phyloP scores from a whole-genome alignment of 92 coral and sea anemone genomes.

The Epizoanthus ramosus region DNA sequence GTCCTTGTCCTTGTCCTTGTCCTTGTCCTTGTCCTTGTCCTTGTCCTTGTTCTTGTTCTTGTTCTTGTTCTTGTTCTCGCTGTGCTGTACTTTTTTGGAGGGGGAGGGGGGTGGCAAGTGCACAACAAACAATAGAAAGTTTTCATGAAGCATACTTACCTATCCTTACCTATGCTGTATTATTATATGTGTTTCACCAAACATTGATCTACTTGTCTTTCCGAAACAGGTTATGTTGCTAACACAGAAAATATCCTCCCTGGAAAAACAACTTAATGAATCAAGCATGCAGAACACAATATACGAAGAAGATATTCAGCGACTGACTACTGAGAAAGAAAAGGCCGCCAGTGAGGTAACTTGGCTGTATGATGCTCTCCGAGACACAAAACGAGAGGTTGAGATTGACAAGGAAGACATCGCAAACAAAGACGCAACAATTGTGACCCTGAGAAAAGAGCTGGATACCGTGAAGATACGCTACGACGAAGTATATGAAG shows the following conservation, averaged over 20 bases:
- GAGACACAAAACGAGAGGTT: constrained; percentile 64
- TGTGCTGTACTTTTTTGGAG: too few species aligned
- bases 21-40: too few species aligned
- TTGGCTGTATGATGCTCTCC: constrained; percentile 58
- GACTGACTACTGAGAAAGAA: constrained; percentile 67
- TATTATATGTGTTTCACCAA: too few species aligned
- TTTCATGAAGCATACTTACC: too few species aligned
- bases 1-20: too few species aligned
- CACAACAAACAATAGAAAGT: too few species aligned
- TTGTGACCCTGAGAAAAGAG: constrained; percentile 69
- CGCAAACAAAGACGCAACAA: constrained; percentile 70
- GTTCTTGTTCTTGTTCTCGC: too few species aligned
- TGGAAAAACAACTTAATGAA: constrained; percentile 83
- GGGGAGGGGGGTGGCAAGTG: too few species aligned
- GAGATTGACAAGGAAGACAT: constrained; percentile 79
- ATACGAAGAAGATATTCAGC: constrained; percentile 70
- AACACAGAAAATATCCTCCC: constrained; percentile 73
- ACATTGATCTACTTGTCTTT: not conserved
- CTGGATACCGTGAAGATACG: constrained; percentile 63
- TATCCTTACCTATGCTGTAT: too few species aligned
- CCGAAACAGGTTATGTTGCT: constrained; percentile 54
- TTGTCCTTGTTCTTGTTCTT: too few species aligned
- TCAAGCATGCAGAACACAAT: constrained; percentile 74
- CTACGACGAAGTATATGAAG: constrained; percentile 73
- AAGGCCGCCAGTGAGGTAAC: constrained; percentile 67